Conservation (phyloP, 2,113 vertebrate species). For the Rhegmatorhina hoffmannsi region DNA sequence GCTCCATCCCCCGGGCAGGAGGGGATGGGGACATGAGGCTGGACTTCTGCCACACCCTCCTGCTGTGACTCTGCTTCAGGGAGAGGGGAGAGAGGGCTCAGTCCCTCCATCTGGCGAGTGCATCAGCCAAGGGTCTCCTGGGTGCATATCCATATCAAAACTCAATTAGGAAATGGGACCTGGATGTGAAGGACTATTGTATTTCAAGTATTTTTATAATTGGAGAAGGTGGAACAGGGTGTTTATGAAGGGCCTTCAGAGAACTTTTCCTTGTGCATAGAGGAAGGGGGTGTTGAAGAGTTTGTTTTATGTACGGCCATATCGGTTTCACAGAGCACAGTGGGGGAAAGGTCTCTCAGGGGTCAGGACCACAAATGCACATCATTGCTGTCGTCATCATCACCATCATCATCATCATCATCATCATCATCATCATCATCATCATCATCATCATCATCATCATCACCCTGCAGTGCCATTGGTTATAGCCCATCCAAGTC, state of each 20-base stretch:
- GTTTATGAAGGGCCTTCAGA: not conserved
- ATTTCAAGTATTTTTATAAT: conserved; percentile 16
- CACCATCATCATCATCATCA: not conserved
- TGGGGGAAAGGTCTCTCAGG: not conserved
- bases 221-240: not conserved
- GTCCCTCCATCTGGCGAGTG: conserved; percentile 8
- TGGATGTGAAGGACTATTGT: not conserved
- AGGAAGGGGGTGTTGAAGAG: not conserved
- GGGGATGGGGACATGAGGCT: not conserved
- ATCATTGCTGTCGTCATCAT: too few species aligned
- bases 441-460: not conserved
- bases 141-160: not conserved
- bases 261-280: rapidly evolving
- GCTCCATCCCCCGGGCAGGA: not conserved
- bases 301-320: not conserved
- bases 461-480: not conserved
- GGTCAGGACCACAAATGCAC: not conserved
- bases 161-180: conserved; percentile 38
- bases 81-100: not conserved
- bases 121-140: not conserved
- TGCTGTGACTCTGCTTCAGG: not conserved
- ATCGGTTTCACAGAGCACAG: not conserved
- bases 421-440: not conserved
- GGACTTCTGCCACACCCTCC: not conserved
- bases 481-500: rapidly evolving